These are phyloP conservation scores for Oegoconia quadripuncta DNA, from an alignment of 2,888 invertebrate species.

Conservation along the genomic window DNA sequence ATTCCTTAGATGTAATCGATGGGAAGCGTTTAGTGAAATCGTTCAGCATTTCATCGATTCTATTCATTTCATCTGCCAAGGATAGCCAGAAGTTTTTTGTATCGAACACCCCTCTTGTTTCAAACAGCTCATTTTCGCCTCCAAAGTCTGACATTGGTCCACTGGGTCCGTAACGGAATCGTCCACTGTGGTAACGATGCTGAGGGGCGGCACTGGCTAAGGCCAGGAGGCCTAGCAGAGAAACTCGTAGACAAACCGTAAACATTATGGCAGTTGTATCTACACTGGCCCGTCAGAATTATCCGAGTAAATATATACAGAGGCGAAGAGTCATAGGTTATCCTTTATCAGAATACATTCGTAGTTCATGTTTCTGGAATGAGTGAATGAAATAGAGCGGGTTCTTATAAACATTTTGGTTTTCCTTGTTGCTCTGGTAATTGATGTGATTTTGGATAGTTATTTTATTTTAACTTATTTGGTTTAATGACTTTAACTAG, in stretches of 20 bases:
- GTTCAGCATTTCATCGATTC: conserved; percentile 42
- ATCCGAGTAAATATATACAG: not conserved
- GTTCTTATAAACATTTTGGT: conserved; percentile 1
- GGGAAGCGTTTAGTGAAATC: conserved; percentile 46
- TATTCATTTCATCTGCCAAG: conserved; percentile 39
- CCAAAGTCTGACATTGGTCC: conserved; percentile 22
- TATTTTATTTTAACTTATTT: too few relatives aligned
- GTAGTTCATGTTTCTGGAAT: too few relatives aligned
- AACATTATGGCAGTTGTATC: too few relatives aligned
- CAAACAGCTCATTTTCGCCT: too few relatives aligned
- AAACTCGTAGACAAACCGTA: conserved; percentile 16
- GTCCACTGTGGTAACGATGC: not conserved
- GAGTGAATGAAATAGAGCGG: not conserved
- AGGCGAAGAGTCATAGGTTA: conserved; percentile 43
- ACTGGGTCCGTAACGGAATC: conserved; percentile 5
- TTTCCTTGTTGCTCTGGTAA: too few relatives aligned
- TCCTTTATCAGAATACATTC: conserved; percentile 37
- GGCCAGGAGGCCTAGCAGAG: conserved; percentile 39
- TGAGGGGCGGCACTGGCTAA: conserved; percentile 48
- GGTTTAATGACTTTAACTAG: too few relatives aligned
- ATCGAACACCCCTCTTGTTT: conserved; percentile 54
- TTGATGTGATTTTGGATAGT: too few relatives aligned
- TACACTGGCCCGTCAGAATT: not conserved
- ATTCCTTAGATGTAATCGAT: conserved; percentile 25
- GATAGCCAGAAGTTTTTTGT: conserved; percentile 50